Conservation (phyloP, 2,888 invertebrate genomes). For the Macrophya annulata region DNA sequence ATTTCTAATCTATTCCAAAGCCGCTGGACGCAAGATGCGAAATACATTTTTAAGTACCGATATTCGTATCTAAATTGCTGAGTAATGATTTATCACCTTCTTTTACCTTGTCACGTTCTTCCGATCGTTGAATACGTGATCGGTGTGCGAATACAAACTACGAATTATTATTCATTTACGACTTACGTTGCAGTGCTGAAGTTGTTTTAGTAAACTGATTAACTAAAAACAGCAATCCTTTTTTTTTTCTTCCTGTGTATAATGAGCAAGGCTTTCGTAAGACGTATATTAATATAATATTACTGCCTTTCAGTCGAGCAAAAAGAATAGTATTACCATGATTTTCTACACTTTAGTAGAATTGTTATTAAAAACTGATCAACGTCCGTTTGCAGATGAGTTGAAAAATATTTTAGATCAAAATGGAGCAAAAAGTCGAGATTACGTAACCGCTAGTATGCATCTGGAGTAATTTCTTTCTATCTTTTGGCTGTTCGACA, state of each 20-base stretch:
- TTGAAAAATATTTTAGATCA: too few relatives aligned
- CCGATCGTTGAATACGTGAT: background rate
- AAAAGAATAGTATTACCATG: background rate
- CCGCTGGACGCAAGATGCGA: background rate
- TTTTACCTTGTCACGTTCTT: background rate
- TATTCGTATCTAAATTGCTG: background rate
- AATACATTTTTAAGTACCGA: background rate
- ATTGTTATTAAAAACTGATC: background rate
- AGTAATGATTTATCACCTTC: background rate
- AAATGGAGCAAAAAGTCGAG: background rate
- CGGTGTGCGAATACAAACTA: background rate
- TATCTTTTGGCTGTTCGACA: background rate
- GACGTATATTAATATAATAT: background rate
- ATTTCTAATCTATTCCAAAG: background rate
- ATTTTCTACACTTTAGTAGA: background rate
- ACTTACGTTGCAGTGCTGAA: background rate
- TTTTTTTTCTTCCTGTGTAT: background rate
- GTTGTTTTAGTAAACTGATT: background rate
- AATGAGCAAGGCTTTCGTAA: background rate
- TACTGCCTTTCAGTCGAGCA: background rate
- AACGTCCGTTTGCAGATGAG: background rate
- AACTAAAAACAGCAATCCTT: background rate
- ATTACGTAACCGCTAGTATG: too few relatives aligned
- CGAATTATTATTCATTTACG: constrained; percentile 3
- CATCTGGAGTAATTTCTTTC: background rate